Conservation (phyloP, 2,113 vertebrate genomes). For the Vulpes lagopus region DNA sequence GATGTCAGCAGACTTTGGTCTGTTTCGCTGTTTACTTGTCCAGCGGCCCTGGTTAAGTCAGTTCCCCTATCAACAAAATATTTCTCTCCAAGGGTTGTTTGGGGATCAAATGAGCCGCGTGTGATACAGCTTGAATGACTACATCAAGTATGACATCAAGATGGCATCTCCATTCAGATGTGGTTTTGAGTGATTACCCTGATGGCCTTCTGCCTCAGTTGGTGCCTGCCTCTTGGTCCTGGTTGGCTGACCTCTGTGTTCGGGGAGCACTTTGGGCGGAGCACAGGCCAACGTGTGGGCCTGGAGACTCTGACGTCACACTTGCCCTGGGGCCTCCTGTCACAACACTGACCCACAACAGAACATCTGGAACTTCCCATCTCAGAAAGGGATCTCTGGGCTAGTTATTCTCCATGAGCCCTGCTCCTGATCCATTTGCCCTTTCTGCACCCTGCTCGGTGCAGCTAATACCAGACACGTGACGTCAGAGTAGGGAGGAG, state of each 20-base stretch:
- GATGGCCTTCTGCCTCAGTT: neutral
- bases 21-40: neutral
- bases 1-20: neutral
- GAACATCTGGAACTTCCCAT: neutral
- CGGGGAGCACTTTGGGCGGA: neutral
- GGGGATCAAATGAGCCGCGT: neutral
- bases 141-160: neutral
- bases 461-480: neutral
- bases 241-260: neutral
- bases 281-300: neutral
- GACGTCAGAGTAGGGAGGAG: neutral
- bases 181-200: neutral
- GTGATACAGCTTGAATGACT: neutral
- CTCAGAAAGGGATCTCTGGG: neutral
- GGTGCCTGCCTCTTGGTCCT: neutral
- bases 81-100: neutral
- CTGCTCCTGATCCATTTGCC: neutral
- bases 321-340: neutral
- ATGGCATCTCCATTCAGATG: conserved; percentile 5
- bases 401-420: neutral
- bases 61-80: conserved; percentile 30
- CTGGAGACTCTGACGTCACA: neutral
- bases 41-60: neutral
- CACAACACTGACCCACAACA: rapidly evolving
- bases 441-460: neutral